Evolutionary conservation across 1,140 invertebrate species (phyloP).

Genomic region (Danaus melanippus): DNA sequence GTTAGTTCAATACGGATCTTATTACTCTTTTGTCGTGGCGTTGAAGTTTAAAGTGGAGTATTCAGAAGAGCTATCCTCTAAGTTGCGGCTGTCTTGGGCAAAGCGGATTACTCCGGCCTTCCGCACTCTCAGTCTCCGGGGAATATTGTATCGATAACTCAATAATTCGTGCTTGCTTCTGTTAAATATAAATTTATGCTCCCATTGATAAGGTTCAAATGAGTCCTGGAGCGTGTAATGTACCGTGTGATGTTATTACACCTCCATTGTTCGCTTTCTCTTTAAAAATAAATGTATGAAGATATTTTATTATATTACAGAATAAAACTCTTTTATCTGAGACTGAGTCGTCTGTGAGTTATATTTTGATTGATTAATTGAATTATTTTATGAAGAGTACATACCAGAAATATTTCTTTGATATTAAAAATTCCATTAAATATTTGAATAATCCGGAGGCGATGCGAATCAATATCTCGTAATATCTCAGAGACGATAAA

Average conservation of each 20-base stretch:
- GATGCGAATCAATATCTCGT: slow-evolving; percentile 2
- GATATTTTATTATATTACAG: too few species aligned
- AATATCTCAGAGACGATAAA: too few species aligned
- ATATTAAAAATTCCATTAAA: slow-evolving; percentile 23
- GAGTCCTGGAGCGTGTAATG: slow-evolving; percentile 1
- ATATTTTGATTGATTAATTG: too few species aligned
- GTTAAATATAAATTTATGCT: slow-evolving; percentile 3
- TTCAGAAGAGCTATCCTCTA: slow-evolving; percentile 47
- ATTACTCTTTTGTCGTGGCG: slow-evolving; percentile 41
- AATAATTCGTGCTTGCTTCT: slow-evolving; percentile 18
- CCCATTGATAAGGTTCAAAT: slow-evolving; percentile 1
- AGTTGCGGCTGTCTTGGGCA: slow-evolving; percentile 39
- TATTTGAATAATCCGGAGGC: slow-evolving; percentile 16
- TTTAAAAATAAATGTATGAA: too few species aligned
- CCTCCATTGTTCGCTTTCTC: too few species aligned
- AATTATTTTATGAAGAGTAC: too few species aligned
- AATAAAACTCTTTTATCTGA: too few species aligned
- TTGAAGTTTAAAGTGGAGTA: slow-evolving; percentile 47
- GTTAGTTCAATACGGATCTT: slow-evolving; percentile 35
- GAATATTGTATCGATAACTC: slow-evolving; percentile 39
- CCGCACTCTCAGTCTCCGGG: slow-evolving; percentile 24
- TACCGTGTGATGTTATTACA: too few species aligned
- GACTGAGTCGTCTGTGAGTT: too few species aligned
- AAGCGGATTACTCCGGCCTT: slow-evolving; percentile 41
- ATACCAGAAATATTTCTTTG: slow-evolving; percentile 12